Evolutionary conservation across 1,140 invertebrate genomes (phyloP).

Genomic region (Drosophila guanche): DNA sequence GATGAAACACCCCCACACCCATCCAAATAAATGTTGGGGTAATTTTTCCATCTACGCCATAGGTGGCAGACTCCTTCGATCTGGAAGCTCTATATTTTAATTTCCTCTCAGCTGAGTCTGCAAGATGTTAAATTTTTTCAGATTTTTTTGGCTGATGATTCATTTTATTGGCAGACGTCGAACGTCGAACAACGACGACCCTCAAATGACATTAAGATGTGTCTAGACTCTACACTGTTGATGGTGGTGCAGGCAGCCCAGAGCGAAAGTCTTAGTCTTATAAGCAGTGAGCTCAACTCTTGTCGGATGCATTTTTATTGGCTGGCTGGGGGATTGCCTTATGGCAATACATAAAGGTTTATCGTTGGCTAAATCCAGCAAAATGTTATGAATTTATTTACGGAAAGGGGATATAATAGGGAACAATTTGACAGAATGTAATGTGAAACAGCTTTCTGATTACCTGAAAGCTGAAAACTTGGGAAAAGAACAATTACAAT

Average conservation of each 20-base stretch:
- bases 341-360: too few relatives aligned
- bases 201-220: slow-evolving; percentile 71
- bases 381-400: too few relatives aligned
- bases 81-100: slow-evolving; percentile 62
- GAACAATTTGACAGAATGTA: too few relatives aligned
- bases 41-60: slow-evolving; percentile 49
- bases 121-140: slow-evolving; percentile 34
- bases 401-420: too few relatives aligned
- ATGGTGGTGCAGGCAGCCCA: slow-evolving; percentile 11
- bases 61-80: slow-evolving; percentile 26
- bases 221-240: slow-evolving; percentile 52
- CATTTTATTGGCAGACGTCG: slow-evolving; percentile 69
- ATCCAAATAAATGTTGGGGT: slow-evolving; percentile 65
- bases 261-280: neutral
- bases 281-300: neutral
- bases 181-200: slow-evolving; percentile 20
- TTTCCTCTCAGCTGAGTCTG: slow-evolving; percentile 54
- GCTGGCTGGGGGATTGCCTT: too few relatives aligned
- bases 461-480: too few relatives aligned
- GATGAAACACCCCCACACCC: slow-evolving; percentile 12
- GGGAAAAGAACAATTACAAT: too few relatives aligned
- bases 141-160: slow-evolving; percentile 44
- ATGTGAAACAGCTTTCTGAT: neutral
- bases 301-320: too few relatives aligned
- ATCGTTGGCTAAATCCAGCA: too few relatives aligned